phyloP scores from a whole-genome alignment of 2,888 invertebrate genomes.

The Coremacera marginata region DNA sequence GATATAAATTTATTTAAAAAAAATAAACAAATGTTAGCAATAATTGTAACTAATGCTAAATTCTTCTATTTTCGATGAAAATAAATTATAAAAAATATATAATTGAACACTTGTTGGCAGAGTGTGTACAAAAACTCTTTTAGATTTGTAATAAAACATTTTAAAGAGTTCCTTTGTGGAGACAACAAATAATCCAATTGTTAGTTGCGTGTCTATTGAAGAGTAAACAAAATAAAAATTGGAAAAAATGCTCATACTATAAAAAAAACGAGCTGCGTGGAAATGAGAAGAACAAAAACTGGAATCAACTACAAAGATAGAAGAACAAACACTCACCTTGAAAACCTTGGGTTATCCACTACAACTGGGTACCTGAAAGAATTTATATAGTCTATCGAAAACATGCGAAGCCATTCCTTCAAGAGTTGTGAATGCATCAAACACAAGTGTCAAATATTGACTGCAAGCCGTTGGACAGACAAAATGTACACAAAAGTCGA shows the following conservation, averaged over 20 bases:
- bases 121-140: no score
- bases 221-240: not conserved
- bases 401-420: not conserved
- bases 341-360: not conserved
- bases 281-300: not conserved
- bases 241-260: not conserved
- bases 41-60: no score
- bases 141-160: no score
- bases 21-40: no score
- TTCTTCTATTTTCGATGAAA: no score
- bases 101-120: no score
- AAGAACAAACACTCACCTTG: not conserved
- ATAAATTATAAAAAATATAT: no score
- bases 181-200: no score
- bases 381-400: not conserved
- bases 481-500: not conserved
- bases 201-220: no score
- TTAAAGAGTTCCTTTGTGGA: no score
- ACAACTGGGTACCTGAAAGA: not conserved
- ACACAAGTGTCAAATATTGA: conserved; percentile 61
- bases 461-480: not conserved
- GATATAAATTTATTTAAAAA: no score
- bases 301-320: not conserved
- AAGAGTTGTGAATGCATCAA: conserved; percentile 48
- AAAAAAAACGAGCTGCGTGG: not conserved